Evolutionary conservation across 2,888 invertebrate species (phyloP), one percentile per base, ranked within the genome.

Genomic region (Synanthedon vespiformis): DNA sequence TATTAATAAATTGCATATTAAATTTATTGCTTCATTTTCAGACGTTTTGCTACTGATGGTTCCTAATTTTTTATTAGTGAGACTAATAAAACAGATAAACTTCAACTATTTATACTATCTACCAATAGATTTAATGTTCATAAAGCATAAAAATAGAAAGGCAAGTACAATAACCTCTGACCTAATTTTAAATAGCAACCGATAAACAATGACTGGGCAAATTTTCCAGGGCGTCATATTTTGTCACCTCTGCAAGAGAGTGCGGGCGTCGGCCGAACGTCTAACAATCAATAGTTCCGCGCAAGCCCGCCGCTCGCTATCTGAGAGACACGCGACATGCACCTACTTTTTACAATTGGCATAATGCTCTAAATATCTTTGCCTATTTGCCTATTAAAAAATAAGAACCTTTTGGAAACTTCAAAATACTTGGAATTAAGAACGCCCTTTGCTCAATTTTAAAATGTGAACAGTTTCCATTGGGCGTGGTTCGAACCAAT

Each of bases 401-500:
- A 44, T 41, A 41, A 14, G 2, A 14, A 6, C 14, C 41, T 41
- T 5, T n/a, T 41, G n/a, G n/a, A 41, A 41, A 44, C 6, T 44
- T 44, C 44, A 44, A 44, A 44, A n/a, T 12, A 13, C 10, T 59
- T 61, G 55, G 51, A 62, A 60, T 59, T 59, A 56, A 53, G 54
- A 56, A 50, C 57, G 51, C 53, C 52, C 52, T 50, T n/a, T 18
- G 13, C 22, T 27, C 27, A 13, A 44, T 44, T 44, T 44, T 44
- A 44, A 44, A 44, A 44, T 14, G 44, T 13, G 10, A 34, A 34
- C 34, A 50, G 8, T 40, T 40, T n/a, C 53, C 52, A 51, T 55
- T 66, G 69, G 85, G 86, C 85, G 85, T 78, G 81, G 71, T 63
- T 56, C 58, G 57, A 53, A 53, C 83, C 80, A 83, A 83, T 81